Base-by-base conservation (phyloP, 2,113 vertebrate species). In the Gnathonemus echidnorhynchus region DNA sequence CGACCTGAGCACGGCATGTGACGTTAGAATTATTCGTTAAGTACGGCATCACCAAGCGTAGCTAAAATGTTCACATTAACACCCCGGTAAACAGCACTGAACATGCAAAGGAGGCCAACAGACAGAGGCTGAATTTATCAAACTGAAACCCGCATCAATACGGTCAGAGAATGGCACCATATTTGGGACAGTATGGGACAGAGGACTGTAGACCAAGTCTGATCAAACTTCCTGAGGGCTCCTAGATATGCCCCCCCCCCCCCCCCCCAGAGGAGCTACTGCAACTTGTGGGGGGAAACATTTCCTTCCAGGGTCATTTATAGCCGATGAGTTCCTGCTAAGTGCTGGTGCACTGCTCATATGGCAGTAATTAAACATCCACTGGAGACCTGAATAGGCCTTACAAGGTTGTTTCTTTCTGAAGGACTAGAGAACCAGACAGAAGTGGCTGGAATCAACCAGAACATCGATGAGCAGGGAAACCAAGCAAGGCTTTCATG, bases 1-100 rank as follows among this genome's bases (percentile, higher is more conserved):
- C 97, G 87, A 99, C 97, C 98, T 99, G 94, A 6, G 62, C 84
- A 52, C 91, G 56, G 11, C 3, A 70, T 0, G 53, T 46, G 13
- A 83, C 0, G 19, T 24, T n/a, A 46, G 2, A 10, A n/a, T 13
- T 42, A 42, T 1, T 21, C 3, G 7, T 4, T 3, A 80, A n/a
- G 24, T 9, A 48, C 24, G 46, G 10, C 46, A 46, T 13, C 62
- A 48, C n/a, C 21, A 49, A 2, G 42, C 3, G 3, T 53, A 31
- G 11, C 27, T 84, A 49, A 89, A 80, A 10, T 27, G 58, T 13
- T 39, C 13, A 77, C 15, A 77, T 17, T 39, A 19, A 66, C n/a
- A 66, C n/a, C n/a, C n/a, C 62, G n/a, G 27, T 11, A 13, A 66
- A 27, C 62, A 66, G 62, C 31, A 19, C 35, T 19, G 70, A 39